Evolutionary conservation across 2,888 invertebrate species (phyloP).

Genomic region (Meandrusa payeni): DNA sequence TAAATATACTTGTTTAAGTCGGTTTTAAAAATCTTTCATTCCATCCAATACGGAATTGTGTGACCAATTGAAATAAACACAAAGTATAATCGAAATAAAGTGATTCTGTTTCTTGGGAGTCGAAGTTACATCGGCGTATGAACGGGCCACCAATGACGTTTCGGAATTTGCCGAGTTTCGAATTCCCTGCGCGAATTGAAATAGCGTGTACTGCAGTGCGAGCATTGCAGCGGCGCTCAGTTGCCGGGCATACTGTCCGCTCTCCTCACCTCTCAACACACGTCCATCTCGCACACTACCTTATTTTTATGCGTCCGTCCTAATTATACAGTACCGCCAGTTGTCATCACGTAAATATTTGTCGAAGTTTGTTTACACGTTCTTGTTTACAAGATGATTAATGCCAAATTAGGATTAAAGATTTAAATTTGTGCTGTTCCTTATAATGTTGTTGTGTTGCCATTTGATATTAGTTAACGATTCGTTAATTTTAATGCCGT

Average conservation of each 20-base stretch:
- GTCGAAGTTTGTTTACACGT: conserved; percentile 41
- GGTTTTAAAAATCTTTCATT: no score
- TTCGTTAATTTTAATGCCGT: conserved; percentile 17
- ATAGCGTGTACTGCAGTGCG: conserved; percentile 60
- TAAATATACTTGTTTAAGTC: no score
- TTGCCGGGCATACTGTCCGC: conserved; percentile 54
- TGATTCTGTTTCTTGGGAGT: no score
- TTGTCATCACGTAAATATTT: conserved; percentile 55
- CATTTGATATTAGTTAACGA: conserved; percentile 19
- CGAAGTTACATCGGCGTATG: conserved; percentile 10
- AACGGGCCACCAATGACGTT: conserved; percentile 42
- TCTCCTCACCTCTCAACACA: conserved; percentile 45
- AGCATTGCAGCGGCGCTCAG: conserved; percentile 50
- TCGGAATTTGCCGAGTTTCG: conserved; percentile 61
- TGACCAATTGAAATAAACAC: no score
- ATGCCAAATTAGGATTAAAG: conserved; percentile 9
- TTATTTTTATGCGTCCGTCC: conserved; percentile 34
- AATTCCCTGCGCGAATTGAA: conserved; percentile 71
- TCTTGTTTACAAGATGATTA: conserved; percentile 23
- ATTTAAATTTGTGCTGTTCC: conserved; percentile 14
- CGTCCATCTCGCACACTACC: conserved; percentile 53
- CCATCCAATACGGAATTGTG: no score
- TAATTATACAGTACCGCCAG: conserved; percentile 33
- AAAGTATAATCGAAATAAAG: no score
- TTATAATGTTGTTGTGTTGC: conserved; percentile 3